Evolutionary conservation across 2,888 invertebrate genomes (phyloP).

Genomic region (Xestia ashworthii): DNA sequence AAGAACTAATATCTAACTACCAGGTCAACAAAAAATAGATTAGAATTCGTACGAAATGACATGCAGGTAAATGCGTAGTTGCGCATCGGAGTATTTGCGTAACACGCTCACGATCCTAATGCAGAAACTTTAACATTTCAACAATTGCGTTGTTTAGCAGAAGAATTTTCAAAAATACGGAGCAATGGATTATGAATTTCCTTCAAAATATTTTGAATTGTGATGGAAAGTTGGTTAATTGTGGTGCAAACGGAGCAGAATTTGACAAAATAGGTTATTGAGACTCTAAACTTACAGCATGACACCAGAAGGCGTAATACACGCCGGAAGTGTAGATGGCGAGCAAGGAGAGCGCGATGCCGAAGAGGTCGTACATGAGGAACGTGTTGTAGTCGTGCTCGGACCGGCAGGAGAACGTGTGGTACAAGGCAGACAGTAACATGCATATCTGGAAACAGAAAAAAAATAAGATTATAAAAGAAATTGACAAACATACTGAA

Average conservation of each 20-base stretch:
- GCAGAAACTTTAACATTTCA: not conserved
- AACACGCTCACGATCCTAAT: not conserved
- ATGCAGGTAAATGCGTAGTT: no score
- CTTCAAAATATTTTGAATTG: no score
- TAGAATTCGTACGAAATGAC: not conserved
- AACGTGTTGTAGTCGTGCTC: constrained; percentile 96
- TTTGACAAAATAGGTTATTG: not conserved
- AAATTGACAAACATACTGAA: not conserved
- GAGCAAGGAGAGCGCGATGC: constrained; percentile 97
- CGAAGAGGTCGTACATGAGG: constrained; percentile 97
- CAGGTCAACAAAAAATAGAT: not conserved
- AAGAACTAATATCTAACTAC: not conserved
- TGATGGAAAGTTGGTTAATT: not conserved
- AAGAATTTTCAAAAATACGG: not conserved
- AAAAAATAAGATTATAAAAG: not conserved
- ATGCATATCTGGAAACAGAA: constrained; percentile 95
- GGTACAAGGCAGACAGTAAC: constrained; percentile 97
- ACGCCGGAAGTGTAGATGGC: constrained; percentile 99
- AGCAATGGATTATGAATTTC: not conserved
- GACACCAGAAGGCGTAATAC: constrained; percentile 99
- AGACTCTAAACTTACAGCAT: constrained; percentile 92
- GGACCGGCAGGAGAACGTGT: constrained; percentile 98
- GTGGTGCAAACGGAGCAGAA: not conserved
- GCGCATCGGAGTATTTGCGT: not conserved
- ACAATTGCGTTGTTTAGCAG: not conserved